Evolutionary conservation across 2,797 vertebrate species (phyloP), one percentile per base, ranked within the genome.

Genomic region (Melanogrammus aeglefinus): DNA sequence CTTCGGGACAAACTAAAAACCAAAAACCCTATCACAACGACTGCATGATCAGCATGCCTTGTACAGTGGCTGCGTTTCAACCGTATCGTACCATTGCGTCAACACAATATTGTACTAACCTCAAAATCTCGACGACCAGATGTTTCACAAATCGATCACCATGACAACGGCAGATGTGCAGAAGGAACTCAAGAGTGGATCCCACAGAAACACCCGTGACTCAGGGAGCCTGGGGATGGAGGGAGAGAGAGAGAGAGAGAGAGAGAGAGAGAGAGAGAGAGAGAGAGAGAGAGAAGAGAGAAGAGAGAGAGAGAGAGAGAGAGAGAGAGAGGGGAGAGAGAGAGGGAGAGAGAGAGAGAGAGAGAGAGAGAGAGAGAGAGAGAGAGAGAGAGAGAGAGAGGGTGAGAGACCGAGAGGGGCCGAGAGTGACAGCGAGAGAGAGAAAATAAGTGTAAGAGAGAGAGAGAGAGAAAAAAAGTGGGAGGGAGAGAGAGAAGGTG

Each of bases 281-380:
- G 84, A 31, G 2, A 76, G 39, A 82, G 75, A 75, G 33, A 41
- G 75, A 74, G 71, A 44, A 4, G 73, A 47, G 38, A 39, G 76
- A 76, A 70, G 39, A 44, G 13, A 57, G 47, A 7, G 75, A 69
- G 29, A n/a, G n/a, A n/a, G 57, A 78, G 79, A 85, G 74, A 86
- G 31, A 71, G 29, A 76, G 77, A 72, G 71, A 77, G 12, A 5
- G 75, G 9, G 31, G 24, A 12, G 18, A 3, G 29, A 38, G 33
- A 63, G 69, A n/a, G 41, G 6, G 2, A 41, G 18, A 85, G 81
- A 86, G 84, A 81, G 72, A 81, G 2, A 27, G 72, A 33, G 9
- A 44, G 41, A 1, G 74, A 0, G 16, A 57, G 73, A 27, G 84
- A 81, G 81, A 73, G 81, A 84, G 85, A 84, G 85, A 87, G 84